A percentile compares a stretch with the other conserved stretches of the same genome.
Conservation (phyloP, 1,140 invertebrate species). For the Sogatella furcifera region DNA sequence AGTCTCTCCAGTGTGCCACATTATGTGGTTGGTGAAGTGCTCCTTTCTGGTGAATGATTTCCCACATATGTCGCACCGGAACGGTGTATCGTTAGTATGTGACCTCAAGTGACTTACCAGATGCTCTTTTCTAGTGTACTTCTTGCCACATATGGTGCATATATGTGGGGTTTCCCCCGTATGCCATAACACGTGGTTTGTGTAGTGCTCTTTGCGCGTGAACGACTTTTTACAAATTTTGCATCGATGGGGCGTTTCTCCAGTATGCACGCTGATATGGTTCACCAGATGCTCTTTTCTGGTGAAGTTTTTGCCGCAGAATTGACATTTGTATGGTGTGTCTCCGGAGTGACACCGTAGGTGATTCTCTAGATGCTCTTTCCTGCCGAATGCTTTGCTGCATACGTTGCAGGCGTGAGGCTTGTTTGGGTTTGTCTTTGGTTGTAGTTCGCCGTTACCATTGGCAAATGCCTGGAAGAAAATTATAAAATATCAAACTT, state of each 20-base stretch:
- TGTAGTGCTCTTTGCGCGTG: slow-evolving; percentile 51
- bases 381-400: slow-evolving; percentile 49
- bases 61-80: slow-evolving; percentile 67
- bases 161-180: slow-evolving; percentile 32
- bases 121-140: slow-evolving; percentile 66
- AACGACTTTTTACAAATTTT: slow-evolving; percentile 58
- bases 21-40: slow-evolving; percentile 29
- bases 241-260: slow-evolving; percentile 58
- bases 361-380: slow-evolving; percentile 50
- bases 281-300: slow-evolving; percentile 55
- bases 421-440: slow-evolving; percentile 23
- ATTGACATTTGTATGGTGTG: slow-evolving; percentile 42
- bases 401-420: slow-evolving; percentile 46
- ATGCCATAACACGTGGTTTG: slow-evolving; percentile 51
- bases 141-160: slow-evolving; percentile 53
- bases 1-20: slow-evolving; percentile 43
- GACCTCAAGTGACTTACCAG: slow-evolving; percentile 64
- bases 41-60: slow-evolving; percentile 28
- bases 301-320: slow-evolving; percentile 58
- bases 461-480: slow-evolving; percentile 15
- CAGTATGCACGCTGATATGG: slow-evolving; percentile 57
- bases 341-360: slow-evolving; percentile 72
- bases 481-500: not conserved
- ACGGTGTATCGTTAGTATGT: slow-evolving; percentile 50
- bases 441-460: slow-evolving; percentile 16